Conservation (phyloP, 2,113 vertebrate species). For the Diadophis punctatus region DNA sequence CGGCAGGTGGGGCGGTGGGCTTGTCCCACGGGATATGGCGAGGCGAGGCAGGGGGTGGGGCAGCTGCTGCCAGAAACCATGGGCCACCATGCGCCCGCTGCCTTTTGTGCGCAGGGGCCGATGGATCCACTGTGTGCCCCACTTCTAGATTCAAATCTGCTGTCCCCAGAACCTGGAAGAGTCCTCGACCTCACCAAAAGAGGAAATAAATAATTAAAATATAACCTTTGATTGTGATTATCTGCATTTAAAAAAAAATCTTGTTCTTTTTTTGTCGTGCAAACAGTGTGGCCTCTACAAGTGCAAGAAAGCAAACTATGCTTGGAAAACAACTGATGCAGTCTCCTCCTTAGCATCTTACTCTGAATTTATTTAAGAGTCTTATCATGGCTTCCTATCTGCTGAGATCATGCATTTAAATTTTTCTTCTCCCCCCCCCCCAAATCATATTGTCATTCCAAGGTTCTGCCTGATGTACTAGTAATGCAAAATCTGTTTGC, state of each 20-base stretch:
- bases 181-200: background rate
- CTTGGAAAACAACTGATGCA: background rate
- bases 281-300: background rate
- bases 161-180: slow-evolving; percentile 67
- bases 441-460: background rate
- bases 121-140: slow-evolving; percentile 73
- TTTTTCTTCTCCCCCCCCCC: background rate
- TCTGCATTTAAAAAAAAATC: background rate
- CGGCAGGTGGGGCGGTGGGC: too few species aligned
- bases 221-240: background rate
- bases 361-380: background rate
- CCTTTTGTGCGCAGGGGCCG: too few species aligned
- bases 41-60: too few species aligned
- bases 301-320: background rate
- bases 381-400: background rate
- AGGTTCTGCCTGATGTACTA: background rate
- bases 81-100: too few species aligned
- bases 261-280: background rate
- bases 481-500: background rate
- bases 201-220: background rate
- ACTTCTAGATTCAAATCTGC: slow-evolving; percentile 78
- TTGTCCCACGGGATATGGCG: too few species aligned
- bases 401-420: background rate
- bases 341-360: background rate
- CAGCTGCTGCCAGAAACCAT: too few species aligned